These are phyloP conservation scores for Chaunax sp. DNA, from an alignment of 2,797 vertebrate genomes.

Conservation along the genomic window DNA sequence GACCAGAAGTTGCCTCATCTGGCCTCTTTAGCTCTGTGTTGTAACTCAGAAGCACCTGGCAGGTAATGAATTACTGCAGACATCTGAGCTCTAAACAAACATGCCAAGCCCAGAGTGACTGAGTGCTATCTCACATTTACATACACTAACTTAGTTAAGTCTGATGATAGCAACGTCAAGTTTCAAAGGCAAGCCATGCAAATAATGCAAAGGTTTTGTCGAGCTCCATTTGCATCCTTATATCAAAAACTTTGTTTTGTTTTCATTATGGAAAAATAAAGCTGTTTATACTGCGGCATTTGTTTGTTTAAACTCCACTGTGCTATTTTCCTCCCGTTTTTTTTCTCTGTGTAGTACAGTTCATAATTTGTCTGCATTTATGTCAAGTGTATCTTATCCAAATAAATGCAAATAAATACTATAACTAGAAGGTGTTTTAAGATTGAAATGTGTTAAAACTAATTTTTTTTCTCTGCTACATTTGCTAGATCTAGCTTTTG, in stretches of 20 bases:
- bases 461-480: neutral
- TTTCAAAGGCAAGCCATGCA: conserved; percentile 58
- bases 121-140: conserved; percentile 57
- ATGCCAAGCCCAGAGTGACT: conserved; percentile 43
- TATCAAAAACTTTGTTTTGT: conserved; percentile 69
- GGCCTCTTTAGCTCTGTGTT: neutral
- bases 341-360: conserved; percentile 8
- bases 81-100: conserved; percentile 59
- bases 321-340: neutral
- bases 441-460: neutral
- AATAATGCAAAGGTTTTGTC: conserved; percentile 55
- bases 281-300: conserved; percentile 52
- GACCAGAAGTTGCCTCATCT: conserved; percentile 18
- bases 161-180: conserved; percentile 50
- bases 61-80: conserved; percentile 23
- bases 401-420: conserved; percentile 12
- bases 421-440: neutral
- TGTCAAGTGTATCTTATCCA: conserved; percentile 53
- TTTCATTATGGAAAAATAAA: conserved; percentile 57
- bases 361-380: conserved; percentile 56
- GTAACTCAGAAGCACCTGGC: conserved; percentile 20
- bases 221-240: conserved; percentile 70
- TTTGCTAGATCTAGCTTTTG: neutral
- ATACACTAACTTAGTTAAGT: conserved; percentile 43
- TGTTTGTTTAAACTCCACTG: conserved; percentile 40